Evolutionary conservation across 2,797 vertebrate species (phyloP), one percentile per base, ranked within the genome.

Genomic region (Sebastes oblongus): DNA sequence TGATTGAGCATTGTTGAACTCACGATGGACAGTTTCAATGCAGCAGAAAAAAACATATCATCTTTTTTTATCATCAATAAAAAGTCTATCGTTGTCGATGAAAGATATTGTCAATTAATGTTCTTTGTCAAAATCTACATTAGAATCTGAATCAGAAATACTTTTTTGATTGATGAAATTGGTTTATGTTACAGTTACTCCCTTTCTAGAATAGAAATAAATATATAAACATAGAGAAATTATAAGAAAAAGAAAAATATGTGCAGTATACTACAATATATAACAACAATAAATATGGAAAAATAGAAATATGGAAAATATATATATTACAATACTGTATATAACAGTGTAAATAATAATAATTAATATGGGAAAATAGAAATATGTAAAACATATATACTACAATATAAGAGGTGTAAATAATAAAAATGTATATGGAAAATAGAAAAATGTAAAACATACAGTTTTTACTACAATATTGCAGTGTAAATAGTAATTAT

Each of bases 51-150:
- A 25, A 22, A 27, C 8, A 46, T 42, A 42, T 27, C 14, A 6
- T 67, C 42, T n/a, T 20, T 30, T 27, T 29, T 46, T n/a, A 30
- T 12, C 39, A 42, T 52, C 9, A 30, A 66, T 66, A 2, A 20
- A 46, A 42, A 42, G 39, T 42, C 39, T 7, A 14, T 16, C 0
- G 14, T 42, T 5, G 0, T 42, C 39, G 0, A 0, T 42, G 13
- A 16, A 42, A 42, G 1, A 42, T 42, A 42, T 42, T 42, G 39
- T 42, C 0, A 6, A 42, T 18, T 16, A 42, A 42, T 65, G 22
- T 25, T 65, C 22, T 24, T 24, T 29, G 64, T 66, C 24, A 50
- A 66, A 66, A 29, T 4, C 5, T 42, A 42, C 39, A 42, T 42
- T 42, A 6, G 39, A 42, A 42, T 42, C 39, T 42, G 39, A 16